Percentiles rank a stretch among this genome's conserved stretches.
Conservation (phyloP, 2,797 vertebrate genomes). For the Spheniscus humboldti region DNA sequence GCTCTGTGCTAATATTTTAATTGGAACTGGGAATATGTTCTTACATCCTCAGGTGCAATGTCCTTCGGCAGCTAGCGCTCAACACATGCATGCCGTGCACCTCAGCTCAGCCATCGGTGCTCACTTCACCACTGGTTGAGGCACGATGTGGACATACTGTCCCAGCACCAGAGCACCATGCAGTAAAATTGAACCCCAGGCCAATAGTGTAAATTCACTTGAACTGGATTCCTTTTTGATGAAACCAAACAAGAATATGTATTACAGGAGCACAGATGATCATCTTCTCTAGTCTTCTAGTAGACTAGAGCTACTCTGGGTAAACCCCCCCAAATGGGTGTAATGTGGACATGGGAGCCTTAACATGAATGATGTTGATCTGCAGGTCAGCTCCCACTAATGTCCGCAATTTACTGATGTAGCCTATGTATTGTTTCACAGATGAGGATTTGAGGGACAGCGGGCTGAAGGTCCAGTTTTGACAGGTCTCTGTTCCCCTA, state of each 20-base stretch:
- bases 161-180: not conserved
- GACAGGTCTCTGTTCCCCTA: not conserved
- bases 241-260: not conserved
- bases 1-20: not conserved
- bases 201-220: not conserved
- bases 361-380: not conserved
- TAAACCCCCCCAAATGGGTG: not conserved
- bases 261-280: not conserved
- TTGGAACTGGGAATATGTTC: not conserved
- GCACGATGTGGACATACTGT: not conserved
- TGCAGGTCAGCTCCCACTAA: not conserved
- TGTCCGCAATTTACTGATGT: not conserved
- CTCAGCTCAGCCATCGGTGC: not conserved
- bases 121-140: not conserved
- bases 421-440: not conserved
- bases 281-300: not conserved
- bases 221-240: not conserved
- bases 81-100: rapidly evolving
- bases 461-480: not conserved
- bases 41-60: not conserved
- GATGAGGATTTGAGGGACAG: not conserved
- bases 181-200: not conserved
- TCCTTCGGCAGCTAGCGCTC: not conserved
- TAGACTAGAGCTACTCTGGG: not conserved
- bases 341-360: not conserved